Percentiles rank a stretch among this genome's conserved stretches.
phyloP scores from a whole-genome alignment of 1,140 invertebrate genomes.

The Aphidius gifuensis region DNA sequence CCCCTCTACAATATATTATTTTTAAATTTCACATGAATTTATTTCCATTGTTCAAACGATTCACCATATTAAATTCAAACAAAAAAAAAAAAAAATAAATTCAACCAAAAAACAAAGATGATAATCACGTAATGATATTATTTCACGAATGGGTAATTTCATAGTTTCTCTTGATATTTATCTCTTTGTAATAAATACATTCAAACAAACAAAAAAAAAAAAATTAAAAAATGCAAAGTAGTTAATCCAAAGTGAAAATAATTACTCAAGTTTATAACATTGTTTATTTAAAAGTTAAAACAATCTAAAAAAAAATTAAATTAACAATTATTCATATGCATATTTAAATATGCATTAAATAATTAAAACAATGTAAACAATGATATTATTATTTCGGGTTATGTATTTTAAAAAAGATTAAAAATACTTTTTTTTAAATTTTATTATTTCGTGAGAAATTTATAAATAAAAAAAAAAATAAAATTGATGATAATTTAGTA shows the following conservation, averaged over 20 bases:
- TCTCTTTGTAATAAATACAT: background rate
- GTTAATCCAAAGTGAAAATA: background rate
- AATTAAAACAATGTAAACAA: too few relatives aligned
- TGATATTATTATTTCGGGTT: too few relatives aligned
- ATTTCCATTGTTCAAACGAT: background rate
- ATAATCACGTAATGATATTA: slow-evolving; percentile 10
- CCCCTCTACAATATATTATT: too few relatives aligned
- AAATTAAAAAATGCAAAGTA: background rate
- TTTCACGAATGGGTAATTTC: slow-evolving; percentile 10
- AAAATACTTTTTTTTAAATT: too few relatives aligned
- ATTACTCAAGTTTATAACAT: background rate
- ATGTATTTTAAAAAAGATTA: too few relatives aligned
- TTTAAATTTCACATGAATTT: background rate
- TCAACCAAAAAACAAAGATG: background rate
- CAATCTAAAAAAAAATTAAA: too few relatives aligned
- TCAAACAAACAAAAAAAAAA: slow-evolving; percentile 4
- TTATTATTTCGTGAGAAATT: too few relatives aligned
- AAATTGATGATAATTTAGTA: too few relatives aligned
- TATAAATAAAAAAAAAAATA: too few relatives aligned
- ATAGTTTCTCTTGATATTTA: background rate
- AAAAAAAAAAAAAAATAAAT: background rate
- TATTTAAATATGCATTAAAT: too few relatives aligned
- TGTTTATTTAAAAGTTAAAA: background rate
- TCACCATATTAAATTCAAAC: slow-evolving; percentile 2
- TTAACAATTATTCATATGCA: too few relatives aligned